Evolutionary conservation across 2,888 invertebrate species (phyloP), one percentile per base, ranked within the genome.

Genomic region (Pseudoips prasinana): DNA sequence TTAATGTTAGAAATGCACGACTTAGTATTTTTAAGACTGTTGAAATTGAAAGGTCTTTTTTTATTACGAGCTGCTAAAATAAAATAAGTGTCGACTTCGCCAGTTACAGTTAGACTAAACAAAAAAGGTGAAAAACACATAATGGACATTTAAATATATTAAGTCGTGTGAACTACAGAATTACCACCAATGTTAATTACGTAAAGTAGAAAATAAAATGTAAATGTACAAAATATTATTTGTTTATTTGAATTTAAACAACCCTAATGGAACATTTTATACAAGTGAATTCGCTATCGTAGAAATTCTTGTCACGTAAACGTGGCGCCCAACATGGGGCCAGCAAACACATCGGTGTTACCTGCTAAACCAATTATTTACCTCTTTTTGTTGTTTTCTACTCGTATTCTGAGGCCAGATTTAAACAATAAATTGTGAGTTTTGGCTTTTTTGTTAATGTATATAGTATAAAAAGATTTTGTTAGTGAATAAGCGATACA

Each of bases 261-360:
- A 35, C 29, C 30, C 25, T 29, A 42, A 33, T 32, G 19, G 34
- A 40, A 31, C 37, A 41, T 40, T 51, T 43, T 37, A 43, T 46
- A 32, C 40, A 28, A 39, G 37, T 46, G 52, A 45, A 51, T 53
- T 41, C 38, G 29, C 33, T 22, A 32, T 17, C 40, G 31, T 42
- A 29, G 42, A 26, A 29, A 66, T 62, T 65, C 64, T 1, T 17
- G 55, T 57, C 64, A 70, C 68, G 67, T 58, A 54, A 33, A 48
- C 48, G 40, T 57, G 61, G 54, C 64, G 57, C 61, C 59, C 53
- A 49, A 47, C 47, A 50, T 44, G 45, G 38, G 57, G 32, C 51
- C 33, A 38, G 52, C 58, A 65, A 65, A 64, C 56, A 65, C 54
- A 48, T 46, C 30, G 49, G 39, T 53, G 49, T 53, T 48, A 46